These are phyloP conservation scores for Campoletis sonorensis DNA, from an alignment of 1,140 invertebrate genomes.

Conservation along the genomic window DNA sequence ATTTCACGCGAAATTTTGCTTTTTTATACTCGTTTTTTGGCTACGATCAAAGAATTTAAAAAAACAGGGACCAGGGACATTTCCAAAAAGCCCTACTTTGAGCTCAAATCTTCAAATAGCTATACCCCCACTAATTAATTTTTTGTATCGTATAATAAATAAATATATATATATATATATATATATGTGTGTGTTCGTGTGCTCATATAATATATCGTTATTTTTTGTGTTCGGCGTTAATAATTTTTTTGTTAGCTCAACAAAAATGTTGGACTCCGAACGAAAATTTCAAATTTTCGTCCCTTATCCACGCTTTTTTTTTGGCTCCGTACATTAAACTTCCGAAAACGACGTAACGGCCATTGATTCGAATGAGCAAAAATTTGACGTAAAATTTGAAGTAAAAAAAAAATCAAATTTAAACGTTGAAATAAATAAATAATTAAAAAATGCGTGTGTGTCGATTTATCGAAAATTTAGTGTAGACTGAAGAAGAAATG, in stretches of 20 bases:
- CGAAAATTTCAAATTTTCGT: conserved; percentile 21
- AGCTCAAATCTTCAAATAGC: conserved; percentile 64
- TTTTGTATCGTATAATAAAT: conserved; percentile 73
- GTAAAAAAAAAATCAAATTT: too few relatives aligned
- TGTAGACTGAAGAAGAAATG: neutral
- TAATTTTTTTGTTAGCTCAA: conserved; percentile 68
- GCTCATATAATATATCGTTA: conserved; percentile 70
- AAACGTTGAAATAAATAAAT: too few relatives aligned
- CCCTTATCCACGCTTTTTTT: neutral
- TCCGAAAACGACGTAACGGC: too few relatives aligned
- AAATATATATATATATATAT: conserved; percentile 67
- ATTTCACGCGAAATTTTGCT: neutral
- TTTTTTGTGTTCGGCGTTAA: conserved; percentile 72
- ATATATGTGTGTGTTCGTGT: too few relatives aligned
- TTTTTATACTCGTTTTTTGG: neutral
- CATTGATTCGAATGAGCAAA: too few relatives aligned
- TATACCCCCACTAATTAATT: conserved; percentile 67
- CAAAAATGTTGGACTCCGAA: conserved; percentile 31
- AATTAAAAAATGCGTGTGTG: too few relatives aligned
- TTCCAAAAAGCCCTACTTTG: conserved; percentile 63
- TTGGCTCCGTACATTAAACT: neutral
- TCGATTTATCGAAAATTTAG: neutral
- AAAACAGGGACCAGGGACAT: conserved; percentile 60
- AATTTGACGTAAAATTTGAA: too few relatives aligned
- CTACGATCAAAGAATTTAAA: neutral